These are phyloP conservation scores for Malthinus flaveolus DNA, from an alignment of 2,888 invertebrate genomes.

Conservation along the genomic window DNA sequence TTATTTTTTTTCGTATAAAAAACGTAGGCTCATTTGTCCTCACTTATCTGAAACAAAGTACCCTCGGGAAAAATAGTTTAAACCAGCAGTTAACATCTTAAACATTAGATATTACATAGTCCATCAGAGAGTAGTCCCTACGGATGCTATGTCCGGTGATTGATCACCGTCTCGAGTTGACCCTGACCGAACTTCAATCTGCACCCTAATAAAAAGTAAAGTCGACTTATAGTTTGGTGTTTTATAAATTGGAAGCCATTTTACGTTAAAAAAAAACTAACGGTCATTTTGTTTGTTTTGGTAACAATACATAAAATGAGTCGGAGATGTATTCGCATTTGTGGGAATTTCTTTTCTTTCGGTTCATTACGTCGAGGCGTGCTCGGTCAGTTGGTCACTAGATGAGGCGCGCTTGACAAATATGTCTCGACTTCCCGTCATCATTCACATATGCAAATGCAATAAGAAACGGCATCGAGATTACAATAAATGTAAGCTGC, in stretches of 20 bases:
- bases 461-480: constrained; percentile 27
- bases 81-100: constrained; percentile 56
- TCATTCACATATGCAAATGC: constrained; percentile 46
- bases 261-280: constrained; percentile 17
- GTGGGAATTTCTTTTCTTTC: constrained; percentile 50
- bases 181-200: constrained; percentile 41
- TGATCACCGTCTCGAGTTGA: constrained; percentile 51
- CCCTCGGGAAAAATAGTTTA: constrained; percentile 51
- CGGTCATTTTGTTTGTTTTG: constrained; percentile 43
- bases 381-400: constrained; percentile 52
- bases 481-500: constrained; percentile 24
- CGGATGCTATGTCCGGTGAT: constrained; percentile 49
- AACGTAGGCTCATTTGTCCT: constrained; percentile 34
- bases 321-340: constrained; percentile 53
- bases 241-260: constrained; percentile 46
- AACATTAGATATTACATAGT: constrained; percentile 54
- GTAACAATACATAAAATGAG: constrained; percentile 51
- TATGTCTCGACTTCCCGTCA: constrained; percentile 45
- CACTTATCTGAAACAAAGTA: constrained; percentile 43
- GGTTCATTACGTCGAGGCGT: constrained; percentile 47
- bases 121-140: constrained; percentile 39
- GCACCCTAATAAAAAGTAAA: constrained; percentile 47
- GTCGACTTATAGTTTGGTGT: constrained; percentile 48
- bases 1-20: neutral
- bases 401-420: constrained; percentile 52